These are phyloP conservation scores for Dermolepida albohirtum DNA, from an alignment of 2,888 invertebrate genomes.

Conservation along the genomic window DNA sequence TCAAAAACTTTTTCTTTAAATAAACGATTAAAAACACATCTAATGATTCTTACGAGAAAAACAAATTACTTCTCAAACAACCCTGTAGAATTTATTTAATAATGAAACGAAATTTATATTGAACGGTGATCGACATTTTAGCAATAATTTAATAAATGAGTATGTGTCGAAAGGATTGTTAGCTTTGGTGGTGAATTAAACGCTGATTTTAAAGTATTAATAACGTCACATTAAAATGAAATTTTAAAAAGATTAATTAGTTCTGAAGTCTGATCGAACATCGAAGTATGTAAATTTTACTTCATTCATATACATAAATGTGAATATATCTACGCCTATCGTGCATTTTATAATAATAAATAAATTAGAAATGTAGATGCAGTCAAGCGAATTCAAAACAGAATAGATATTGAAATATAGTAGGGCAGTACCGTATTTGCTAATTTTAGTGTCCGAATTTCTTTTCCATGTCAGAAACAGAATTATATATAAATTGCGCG, in stretches of 20 bases:
- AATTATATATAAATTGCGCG: too few relatives aligned
- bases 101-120: slow-evolving; percentile 22
- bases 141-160: slow-evolving; percentile 38
- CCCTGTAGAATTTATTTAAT: too few relatives aligned
- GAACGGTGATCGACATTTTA: slow-evolving; percentile 6
- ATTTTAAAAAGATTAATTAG: slow-evolving; percentile 9
- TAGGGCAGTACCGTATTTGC: not conserved
- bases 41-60: too few relatives aligned
- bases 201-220: slow-evolving; percentile 1
- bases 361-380: slow-evolving; percentile 19
- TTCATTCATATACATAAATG: not conserved
- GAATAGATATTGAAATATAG: not conserved
- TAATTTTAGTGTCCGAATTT: too few relatives aligned
- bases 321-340: not conserved
- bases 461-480: too few relatives aligned
- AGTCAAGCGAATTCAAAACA: slow-evolving; percentile 23
- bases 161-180: slow-evolving; percentile 20
- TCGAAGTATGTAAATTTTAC: slow-evolving; percentile 8
- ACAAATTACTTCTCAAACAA: too few relatives aligned
- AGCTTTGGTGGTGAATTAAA: not conserved
- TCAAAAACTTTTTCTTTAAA: too few relatives aligned
- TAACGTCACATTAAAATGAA: slow-evolving; percentile 10
- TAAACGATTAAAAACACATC: too few relatives aligned
- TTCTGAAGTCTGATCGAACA: not conserved
- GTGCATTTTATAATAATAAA: slow-evolving; percentile 27